phyloP scores from a whole-genome alignment of 2,888 invertebrate genomes.

The Aleiodes leptofemur region DNA sequence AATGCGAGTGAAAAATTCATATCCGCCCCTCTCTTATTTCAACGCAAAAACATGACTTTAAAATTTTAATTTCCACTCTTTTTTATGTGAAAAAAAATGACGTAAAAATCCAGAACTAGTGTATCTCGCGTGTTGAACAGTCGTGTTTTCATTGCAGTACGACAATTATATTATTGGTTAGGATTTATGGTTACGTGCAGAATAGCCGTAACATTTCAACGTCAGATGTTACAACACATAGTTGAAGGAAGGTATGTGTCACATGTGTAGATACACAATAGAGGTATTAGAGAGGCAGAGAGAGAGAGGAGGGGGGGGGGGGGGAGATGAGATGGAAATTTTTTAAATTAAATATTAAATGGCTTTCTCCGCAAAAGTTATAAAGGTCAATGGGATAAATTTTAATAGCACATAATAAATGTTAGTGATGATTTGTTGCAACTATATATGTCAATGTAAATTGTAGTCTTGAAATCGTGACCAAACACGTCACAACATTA shows the following conservation, averaged over 20 bases:
- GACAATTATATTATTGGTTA: conserved; percentile 58
- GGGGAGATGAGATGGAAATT: neutral
- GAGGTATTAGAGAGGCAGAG: neutral
- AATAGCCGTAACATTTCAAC: conserved; percentile 48
- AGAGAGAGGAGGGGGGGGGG: too few species aligned
- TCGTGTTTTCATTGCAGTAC: conserved; percentile 53
- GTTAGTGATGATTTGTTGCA: conserved; percentile 10
- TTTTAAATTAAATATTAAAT: neutral
- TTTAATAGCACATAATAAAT: conserved; percentile 13
- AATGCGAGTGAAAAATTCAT: too few species aligned
- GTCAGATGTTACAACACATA: conserved; percentile 10
- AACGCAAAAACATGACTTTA: too few species aligned
- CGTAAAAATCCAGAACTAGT: too few species aligned
- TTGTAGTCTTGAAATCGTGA: conserved; percentile 10
- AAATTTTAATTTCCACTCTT: too few species aligned
- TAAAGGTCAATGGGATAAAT: conserved; percentile 31
- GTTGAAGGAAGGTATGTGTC: conserved; percentile 8
- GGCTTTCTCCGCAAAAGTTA: neutral
- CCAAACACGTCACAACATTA: conserved; percentile 17
- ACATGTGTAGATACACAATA: conserved; percentile 9
- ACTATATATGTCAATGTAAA: conserved; percentile 13
- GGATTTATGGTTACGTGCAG: conserved; percentile 58
- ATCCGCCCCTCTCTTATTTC: too few species aligned
- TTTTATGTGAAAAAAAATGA: neutral
- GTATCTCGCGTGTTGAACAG: conserved; percentile 51